phyloP scores from a whole-genome alignment of 2,888 invertebrate species.

The Augiades crinisus region DNA sequence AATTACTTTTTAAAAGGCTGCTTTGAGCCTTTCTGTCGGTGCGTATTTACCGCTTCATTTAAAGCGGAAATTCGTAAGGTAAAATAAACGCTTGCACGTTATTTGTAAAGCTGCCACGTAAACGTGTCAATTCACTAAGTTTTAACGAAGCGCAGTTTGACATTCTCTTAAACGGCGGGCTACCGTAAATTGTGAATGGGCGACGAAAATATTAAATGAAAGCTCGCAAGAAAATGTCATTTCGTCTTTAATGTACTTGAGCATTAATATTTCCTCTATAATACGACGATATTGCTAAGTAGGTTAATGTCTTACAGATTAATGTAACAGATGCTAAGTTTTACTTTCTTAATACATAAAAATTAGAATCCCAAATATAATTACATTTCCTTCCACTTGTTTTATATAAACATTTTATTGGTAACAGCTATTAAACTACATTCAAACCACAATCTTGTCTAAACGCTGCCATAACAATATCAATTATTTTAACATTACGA shows the following conservation, averaged over 20 bases:
- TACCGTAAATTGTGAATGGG: slow-evolving; percentile 45
- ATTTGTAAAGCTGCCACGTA: slow-evolving; percentile 40
- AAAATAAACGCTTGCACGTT: slow-evolving; percentile 51
- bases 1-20: slow-evolving; percentile 32
- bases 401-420: slow-evolving; percentile 7
- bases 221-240: slow-evolving; percentile 28
- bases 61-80: slow-evolving; percentile 48
- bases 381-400: not conserved
- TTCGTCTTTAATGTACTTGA: slow-evolving; percentile 11
- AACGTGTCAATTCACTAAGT: slow-evolving; percentile 57
- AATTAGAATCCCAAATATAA: not conserved
- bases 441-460: slow-evolving; percentile 9
- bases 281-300: not conserved
- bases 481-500: slow-evolving; percentile 50
- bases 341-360: not conserved
- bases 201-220: slow-evolving; percentile 44
- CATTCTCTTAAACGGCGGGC: slow-evolving; percentile 41
- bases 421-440: slow-evolving; percentile 7
- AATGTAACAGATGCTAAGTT: not conserved
- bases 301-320: not conserved
- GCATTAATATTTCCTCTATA: not conserved
- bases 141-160: slow-evolving; percentile 32
- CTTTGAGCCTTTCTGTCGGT: slow-evolving; percentile 7
- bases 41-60: slow-evolving; percentile 45
- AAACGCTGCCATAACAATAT: slow-evolving; percentile 25